Evolutionary conservation across 2,888 invertebrate genomes (phyloP), one percentile per base, ranked within the genome.

Genomic region (Patella depressa): DNA sequence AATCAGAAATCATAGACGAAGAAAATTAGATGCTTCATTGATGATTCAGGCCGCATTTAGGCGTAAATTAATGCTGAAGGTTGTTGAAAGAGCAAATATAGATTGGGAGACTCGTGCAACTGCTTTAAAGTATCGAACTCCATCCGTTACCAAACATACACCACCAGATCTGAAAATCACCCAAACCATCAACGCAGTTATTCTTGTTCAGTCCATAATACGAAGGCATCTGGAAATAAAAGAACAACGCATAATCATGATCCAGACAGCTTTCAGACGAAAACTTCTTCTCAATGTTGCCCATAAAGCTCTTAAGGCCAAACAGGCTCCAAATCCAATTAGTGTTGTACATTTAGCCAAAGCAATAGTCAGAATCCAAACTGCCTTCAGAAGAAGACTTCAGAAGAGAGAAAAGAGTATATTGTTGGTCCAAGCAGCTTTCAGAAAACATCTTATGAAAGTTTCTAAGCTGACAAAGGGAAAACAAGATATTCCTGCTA

Each of bases 61-160:
- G 24, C 65, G 65, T 24, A 65, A 65, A 19, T 14, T 65, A 5
- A 19, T 65, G 11, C 24, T 65, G 24, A 65, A 65, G 17, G 65
- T 65, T 65, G 65, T 65, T 65, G 65, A 65, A 14, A 65, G 65
- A 65, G 65, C 65, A 24, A 65, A 65, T 24, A 24, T 65, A 24
- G 65, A 65, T 14, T 4, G 19, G 5, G 65, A 65, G 65, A 24
- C 24, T 12, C 19, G 24, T 2, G 65, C 3, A 24, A 24, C 11
- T 12, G 24, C 19, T 65, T 65, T 65, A 24, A 24, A 65, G 24
- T 11, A 15, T 12, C 14, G 24, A 65, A 24, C 19, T 4, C 7
- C 45, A 9, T 45, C 45, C 7, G 9, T 45, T 45, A 24, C 65
- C 4, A 19, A 65, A 19, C 11, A 14, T 19, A 19, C 24, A 12